phyloP scores from a whole-genome alignment of 1,140 invertebrate genomes.

The Whitmania pigra region DNA sequence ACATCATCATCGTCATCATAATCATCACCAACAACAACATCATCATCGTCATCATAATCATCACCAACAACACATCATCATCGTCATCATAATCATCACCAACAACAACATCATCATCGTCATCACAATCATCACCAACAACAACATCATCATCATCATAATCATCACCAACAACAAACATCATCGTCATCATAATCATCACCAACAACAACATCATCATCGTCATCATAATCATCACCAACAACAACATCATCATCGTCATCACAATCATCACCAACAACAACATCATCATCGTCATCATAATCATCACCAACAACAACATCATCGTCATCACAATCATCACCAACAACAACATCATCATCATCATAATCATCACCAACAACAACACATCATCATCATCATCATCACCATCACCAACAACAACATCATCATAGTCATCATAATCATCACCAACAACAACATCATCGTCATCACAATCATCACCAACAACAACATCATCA shows the following conservation, averaged over 20 bases:
- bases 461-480: neutral
- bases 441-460: neutral
- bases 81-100: neutral
- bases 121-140: neutral
- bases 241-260: neutral
- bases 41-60: neutral
- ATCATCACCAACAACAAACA: too few relatives aligned
- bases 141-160: neutral
- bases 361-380: neutral
- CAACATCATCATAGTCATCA: neutral
- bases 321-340: neutral
- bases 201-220: neutral
- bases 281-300: neutral
- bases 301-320: neutral
- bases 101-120: neutral
- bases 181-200: too few relatives aligned
- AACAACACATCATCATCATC: neutral
- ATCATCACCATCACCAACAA: neutral
- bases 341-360: neutral
- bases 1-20: neutral
- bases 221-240: neutral
- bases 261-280: neutral
- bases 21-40: neutral
- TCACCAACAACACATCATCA: neutral
- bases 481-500: neutral